Conservation (phyloP, 92 coral and sea anemone species). For the Isaurus tuberculatus region DNA sequence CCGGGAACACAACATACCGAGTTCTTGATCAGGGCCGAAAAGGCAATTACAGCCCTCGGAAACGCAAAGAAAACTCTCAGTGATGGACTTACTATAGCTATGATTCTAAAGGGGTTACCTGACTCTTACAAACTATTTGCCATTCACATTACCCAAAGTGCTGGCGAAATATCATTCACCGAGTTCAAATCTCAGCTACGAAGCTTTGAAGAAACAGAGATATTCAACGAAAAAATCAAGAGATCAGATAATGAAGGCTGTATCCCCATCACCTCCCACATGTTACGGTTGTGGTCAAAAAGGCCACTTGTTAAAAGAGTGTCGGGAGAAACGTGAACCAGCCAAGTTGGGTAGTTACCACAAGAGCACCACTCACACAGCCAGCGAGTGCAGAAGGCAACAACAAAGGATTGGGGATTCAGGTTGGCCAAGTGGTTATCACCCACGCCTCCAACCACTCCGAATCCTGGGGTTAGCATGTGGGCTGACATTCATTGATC, state of each 20-base stretch:
- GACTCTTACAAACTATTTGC: slow-evolving; percentile 51
- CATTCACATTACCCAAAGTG: slow-evolving; percentile 47
- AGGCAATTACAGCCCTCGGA: slow-evolving; percentile 55
- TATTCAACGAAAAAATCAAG: slow-evolving; percentile 4
- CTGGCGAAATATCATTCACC: slow-evolving; percentile 38
- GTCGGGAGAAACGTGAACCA: slow-evolving; percentile 15
- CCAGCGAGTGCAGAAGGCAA: slow-evolving; percentile 9
- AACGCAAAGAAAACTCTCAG: slow-evolving; percentile 47
- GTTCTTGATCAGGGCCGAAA: slow-evolving; percentile 55
- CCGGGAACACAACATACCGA: too few relatives aligned
- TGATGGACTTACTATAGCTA: slow-evolving; percentile 52
- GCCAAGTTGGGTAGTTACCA: slow-evolving; percentile 21
- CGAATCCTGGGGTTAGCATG: too few relatives aligned
- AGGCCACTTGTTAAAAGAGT: slow-evolving; percentile 40
- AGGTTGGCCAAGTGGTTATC: too few relatives aligned
- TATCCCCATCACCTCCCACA: not conserved
- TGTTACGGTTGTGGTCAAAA: slow-evolving; percentile 42
- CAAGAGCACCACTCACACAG: slow-evolving; percentile 45
- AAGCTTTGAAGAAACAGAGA: slow-evolving; percentile 33
- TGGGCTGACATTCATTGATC: too few relatives aligned
- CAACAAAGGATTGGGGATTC: too few relatives aligned
- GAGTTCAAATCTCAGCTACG: slow-evolving; percentile 42
- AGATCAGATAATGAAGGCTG: slow-evolving; percentile 22
- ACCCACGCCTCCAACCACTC: too few relatives aligned
- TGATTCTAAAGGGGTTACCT: slow-evolving; percentile 54